Percentiles rank a stretch among this genome's conserved stretches.
Conservation (phyloP, 1,140 invertebrate genomes). For the Magallana gigas region DNA sequence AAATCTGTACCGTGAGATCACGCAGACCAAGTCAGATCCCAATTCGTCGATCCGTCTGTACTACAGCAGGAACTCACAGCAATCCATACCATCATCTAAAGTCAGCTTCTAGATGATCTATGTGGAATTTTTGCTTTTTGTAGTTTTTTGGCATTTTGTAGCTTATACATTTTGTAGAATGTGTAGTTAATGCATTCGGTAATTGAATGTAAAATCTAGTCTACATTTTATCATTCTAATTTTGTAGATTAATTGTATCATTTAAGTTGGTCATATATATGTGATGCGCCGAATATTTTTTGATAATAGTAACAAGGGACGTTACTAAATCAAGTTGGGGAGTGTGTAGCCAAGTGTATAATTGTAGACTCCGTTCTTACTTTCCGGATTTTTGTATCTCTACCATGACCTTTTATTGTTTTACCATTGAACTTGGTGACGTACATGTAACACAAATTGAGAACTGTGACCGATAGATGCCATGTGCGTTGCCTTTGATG, state of each 20-base stretch:
- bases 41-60: constrained; percentile 24
- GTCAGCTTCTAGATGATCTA: not conserved
- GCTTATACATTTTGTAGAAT: not conserved
- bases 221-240: not conserved
- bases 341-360: too few relatives aligned
- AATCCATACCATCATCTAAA: constrained; percentile 8
- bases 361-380: too few relatives aligned
- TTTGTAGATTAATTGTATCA: not conserved
- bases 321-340: not conserved
- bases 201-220: not conserved
- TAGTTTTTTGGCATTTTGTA: too few relatives aligned
- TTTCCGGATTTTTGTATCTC: too few relatives aligned
- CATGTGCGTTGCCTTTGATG: too few relatives aligned
- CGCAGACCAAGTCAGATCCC: constrained; percentile 24
- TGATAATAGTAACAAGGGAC: not conserved
- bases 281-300: not conserved
- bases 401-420: too few relatives aligned
- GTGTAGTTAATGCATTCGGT: not conserved
- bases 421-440: too few relatives aligned
- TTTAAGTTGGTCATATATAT: not conserved
- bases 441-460: too few relatives aligned
- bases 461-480: too few relatives aligned
- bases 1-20: not conserved
- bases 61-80: constrained; percentile 26
- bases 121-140: not conserved